phyloP scores from a whole-genome alignment of 2,888 invertebrate genomes.

The Acheta domesticus region DNA sequence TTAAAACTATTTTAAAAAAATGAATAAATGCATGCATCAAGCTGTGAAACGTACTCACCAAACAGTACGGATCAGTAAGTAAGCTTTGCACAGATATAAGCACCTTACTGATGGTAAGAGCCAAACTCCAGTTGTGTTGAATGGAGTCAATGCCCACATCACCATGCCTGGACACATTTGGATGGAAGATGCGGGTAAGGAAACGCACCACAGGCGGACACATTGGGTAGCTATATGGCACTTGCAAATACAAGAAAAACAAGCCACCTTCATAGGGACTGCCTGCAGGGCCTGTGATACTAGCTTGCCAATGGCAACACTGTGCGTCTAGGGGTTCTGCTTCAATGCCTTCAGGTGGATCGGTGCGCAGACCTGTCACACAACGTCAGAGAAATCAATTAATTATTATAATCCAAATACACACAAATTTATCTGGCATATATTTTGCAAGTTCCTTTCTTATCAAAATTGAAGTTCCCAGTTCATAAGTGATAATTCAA shows the following conservation, averaged over 20 bases:
- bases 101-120: conserved; percentile 84
- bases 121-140: conserved; percentile 94
- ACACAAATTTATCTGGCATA: too few relatives aligned
- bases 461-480: too few relatives aligned
- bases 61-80: conserved; percentile 84
- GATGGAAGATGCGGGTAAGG: conserved; percentile 89
- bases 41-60: conserved; percentile 53
- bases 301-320: conserved; percentile 91
- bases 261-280: conserved; percentile 93
- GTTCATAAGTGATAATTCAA: too few relatives aligned
- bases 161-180: conserved; percentile 91
- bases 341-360: conserved; percentile 82
- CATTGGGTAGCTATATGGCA: conserved; percentile 71
- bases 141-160: conserved; percentile 95
- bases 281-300: conserved; percentile 84
- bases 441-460: too few relatives aligned
- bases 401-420: too few relatives aligned
- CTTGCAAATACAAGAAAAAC: conserved; percentile 83
- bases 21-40: too few relatives aligned
- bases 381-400: too few relatives aligned
- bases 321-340: conserved; percentile 75
- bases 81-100: conserved; percentile 84
- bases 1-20: too few relatives aligned
- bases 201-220: conserved; percentile 87
- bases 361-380: conserved; percentile 55